phyloP scores from a whole-genome alignment of 2,888 invertebrate species.

The Phortica magna region DNA sequence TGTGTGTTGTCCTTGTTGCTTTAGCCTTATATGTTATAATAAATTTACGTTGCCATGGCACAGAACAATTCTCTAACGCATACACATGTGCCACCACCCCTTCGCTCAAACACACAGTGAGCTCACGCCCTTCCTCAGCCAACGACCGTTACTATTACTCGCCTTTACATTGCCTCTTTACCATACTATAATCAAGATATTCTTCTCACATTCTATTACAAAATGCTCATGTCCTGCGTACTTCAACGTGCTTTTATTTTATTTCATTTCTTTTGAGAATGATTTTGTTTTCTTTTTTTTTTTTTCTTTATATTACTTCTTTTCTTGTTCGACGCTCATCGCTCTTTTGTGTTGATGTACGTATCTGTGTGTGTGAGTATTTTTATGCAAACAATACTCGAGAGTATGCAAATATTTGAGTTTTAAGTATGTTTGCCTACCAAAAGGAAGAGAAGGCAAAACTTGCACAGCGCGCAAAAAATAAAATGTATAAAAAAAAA shows the following conservation, averaged over 20 bases:
- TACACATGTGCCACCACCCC: conserved; percentile 4
- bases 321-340: not conserved
- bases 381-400: conserved; percentile 71
- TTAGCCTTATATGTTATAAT: conserved; percentile 69
- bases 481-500: conserved; percentile 16
- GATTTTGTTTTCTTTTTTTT: not conserved
- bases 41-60: conserved; percentile 66
- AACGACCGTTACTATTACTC: too few relatives aligned
- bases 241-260: not conserved
- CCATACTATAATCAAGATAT: too few relatives aligned
- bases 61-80: conserved; percentile 58
- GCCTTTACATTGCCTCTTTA: too few relatives aligned
- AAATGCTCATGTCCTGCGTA: conserved; percentile 6
- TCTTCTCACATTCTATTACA: too few relatives aligned
- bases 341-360: not conserved
- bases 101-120: conserved; percentile 18
- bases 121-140: not conserved
- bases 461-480: not conserved
- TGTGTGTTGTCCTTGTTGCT: conserved; percentile 44
- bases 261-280: not conserved
- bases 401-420: conserved; percentile 75
- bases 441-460: conserved; percentile 23
- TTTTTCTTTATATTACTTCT: conserved; percentile 11
- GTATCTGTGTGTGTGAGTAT: conserved; percentile 38
- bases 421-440: conserved; percentile 71